phyloP scores from a whole-genome alignment of 1,140 invertebrate species.

The Mylabris phalerata region DNA sequence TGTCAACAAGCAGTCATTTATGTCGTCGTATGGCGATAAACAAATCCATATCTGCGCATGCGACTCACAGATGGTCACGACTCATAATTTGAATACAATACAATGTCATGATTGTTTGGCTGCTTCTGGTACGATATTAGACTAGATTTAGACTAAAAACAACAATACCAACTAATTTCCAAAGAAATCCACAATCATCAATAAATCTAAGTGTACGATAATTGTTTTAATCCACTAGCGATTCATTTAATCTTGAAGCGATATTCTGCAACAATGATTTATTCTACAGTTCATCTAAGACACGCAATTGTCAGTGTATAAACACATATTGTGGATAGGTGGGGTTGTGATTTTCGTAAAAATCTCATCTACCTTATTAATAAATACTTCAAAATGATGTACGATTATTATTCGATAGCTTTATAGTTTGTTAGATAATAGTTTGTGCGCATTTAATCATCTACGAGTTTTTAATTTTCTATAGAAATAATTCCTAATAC shows the following conservation, averaged over 20 bases:
- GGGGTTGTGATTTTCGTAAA: constrained; percentile 8
- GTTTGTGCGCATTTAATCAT: not conserved
- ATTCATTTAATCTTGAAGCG: constrained; percentile 11
- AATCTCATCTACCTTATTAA: not conserved
- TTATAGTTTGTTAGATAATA: constrained; percentile 9
- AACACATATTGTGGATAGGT: not conserved
- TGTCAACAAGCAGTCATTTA: constrained; percentile 37
- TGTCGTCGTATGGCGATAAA: constrained; percentile 31
- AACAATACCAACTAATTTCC: no score
- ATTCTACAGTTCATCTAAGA: constrained; percentile 7
- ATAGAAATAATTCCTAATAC: no score
- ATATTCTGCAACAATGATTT: constrained; percentile 11
- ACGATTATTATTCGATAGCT: constrained; percentile 11
- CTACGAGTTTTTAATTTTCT: not conserved
- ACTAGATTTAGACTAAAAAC: no score
- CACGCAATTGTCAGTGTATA: constrained; percentile 13
- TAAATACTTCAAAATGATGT: constrained; percentile 15
- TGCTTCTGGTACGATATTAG: not conserved
- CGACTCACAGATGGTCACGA: constrained; percentile 32
- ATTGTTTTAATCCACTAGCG: constrained; percentile 6
- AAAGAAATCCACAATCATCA: no score
- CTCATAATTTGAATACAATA: constrained; percentile 38
- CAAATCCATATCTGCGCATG: constrained; percentile 37
- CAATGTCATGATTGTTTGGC: constrained; percentile 23
- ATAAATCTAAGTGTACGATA: not conserved